Evolutionary conservation across 2,888 invertebrate genomes (phyloP).

Genomic region (Eupelmus urozonus): DNA sequence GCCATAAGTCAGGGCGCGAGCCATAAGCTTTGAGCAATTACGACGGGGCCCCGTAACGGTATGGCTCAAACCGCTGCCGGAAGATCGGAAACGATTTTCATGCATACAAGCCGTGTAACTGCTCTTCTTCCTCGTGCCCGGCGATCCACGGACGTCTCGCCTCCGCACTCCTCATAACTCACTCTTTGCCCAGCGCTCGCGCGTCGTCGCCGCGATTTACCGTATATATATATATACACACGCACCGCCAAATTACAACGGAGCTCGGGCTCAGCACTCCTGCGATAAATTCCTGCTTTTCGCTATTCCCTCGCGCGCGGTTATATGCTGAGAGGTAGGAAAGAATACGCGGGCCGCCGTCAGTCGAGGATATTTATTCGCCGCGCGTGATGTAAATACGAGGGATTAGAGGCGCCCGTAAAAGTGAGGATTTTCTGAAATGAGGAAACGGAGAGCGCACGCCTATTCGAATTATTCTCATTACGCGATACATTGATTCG

Average conservation of each 20-base stretch:
- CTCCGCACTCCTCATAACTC: constrained; percentile 27
- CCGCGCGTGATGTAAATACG: constrained; percentile 25
- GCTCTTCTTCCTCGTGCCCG: constrained; percentile 33
- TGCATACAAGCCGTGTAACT: background rate
- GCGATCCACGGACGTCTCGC: constrained; percentile 11
- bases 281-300: background rate
- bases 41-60: constrained; percentile 1
- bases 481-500: constrained; percentile 48
- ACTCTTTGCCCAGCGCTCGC: constrained; percentile 1
- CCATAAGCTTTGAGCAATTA: constrained; percentile 32
- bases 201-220: background rate
- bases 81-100: constrained; percentile 51
- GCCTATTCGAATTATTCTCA: constrained; percentile 37
- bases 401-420: background rate
- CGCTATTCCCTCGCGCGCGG: background rate
- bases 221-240: background rate
- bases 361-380: background rate
- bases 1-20: constrained; percentile 20
- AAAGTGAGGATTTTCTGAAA: constrained; percentile 41
- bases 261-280: background rate
- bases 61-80: constrained; percentile 26
- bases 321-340: no score
- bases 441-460: constrained; percentile 44
- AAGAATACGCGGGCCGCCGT: background rate
- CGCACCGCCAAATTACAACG: background rate